Conservation (phyloP, 1,140 invertebrate genomes). For the Polypedilum pembai region DNA sequence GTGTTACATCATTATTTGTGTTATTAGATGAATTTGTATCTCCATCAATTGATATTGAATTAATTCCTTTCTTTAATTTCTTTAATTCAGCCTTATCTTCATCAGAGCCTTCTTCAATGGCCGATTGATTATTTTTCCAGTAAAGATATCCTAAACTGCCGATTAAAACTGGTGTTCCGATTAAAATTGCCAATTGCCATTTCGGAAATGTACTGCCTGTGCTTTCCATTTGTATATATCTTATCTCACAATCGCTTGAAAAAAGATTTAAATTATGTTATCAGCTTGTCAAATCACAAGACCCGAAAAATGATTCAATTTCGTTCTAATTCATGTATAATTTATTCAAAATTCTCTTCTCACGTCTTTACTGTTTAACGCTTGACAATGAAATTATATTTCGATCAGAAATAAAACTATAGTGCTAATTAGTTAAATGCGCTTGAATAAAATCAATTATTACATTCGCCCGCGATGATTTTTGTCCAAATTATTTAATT, state of each 20-base stretch:
- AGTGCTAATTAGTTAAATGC: background rate
- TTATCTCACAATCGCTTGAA: background rate
- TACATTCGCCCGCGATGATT: background rate
- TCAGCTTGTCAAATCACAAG: background rate
- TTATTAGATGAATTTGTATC: conserved; percentile 35
- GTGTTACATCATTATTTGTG: conserved; percentile 43
- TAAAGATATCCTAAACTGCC: conserved; percentile 77
- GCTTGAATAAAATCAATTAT: background rate
- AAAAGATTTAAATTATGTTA: background rate
- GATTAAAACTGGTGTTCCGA: conserved; percentile 72
- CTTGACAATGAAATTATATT: too few relatives aligned
- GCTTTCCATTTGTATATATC: conserved; percentile 24
- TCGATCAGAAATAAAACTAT: background rate
- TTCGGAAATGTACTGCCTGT: conserved; percentile 39
- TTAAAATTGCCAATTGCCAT: conserved; percentile 56
- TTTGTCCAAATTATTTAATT: too few relatives aligned
- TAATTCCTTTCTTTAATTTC: conserved; percentile 36
- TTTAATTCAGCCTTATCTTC: conserved; percentile 32
- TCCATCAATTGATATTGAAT: conserved; percentile 45
- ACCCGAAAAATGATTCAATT: background rate
- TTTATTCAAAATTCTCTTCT: too few relatives aligned
- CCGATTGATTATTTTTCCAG: conserved; percentile 47
- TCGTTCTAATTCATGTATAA: too few relatives aligned
- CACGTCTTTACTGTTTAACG: too few relatives aligned
- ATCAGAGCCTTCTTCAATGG: conserved; percentile 34